Evolutionary conservation across 2,888 invertebrate species (phyloP), one percentile per base, ranked within the genome.

Genomic region (Deilephila elpenor): DNA sequence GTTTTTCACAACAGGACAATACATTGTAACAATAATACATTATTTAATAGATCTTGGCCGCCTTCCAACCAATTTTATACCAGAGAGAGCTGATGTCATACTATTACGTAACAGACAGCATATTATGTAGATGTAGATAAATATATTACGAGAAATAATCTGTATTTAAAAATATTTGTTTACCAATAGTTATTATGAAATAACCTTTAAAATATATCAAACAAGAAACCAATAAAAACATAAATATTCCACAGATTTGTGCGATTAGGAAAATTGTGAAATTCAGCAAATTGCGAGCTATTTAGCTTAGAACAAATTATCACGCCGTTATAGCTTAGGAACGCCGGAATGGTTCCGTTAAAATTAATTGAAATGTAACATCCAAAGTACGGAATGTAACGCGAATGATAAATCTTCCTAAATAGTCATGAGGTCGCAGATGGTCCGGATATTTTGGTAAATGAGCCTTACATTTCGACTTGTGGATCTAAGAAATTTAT

Each of bases 371-470:
- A 76, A 79, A 80, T 76, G 77, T 80, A 78, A 81, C 80, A 77
- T 78, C 32, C 20, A 71, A 70, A 74, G 77, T 77, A 73, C 67
- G 67, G 77, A 77, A 82, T 82, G 80, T 80, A 81, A 80, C 79
- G 80, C 76, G 82, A 86, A 89, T 89, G 86, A 92, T 89, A 91
- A 90, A 91, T 91, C 86, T 88, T 85, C 83, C 83, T 82, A 85
- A 89, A 88, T 86, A 88, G 87, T 88, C 85, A 84, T 85, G 86
- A 89, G 88, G 91, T 87, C 90, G 86, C 93, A 93, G 92, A 91
- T 93, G 92, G 84, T 81, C 82, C 81, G 86, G 91, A 90, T 92
- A 89, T 92, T 93, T 93, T 90, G 91, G 89, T 90, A 91, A 92
- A 92, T 91, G 92, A 93, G 91, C 87, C 88, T 87, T 86, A 87